A percentile compares a stretch with the other conserved stretches of the same genome.
phyloP scores from a whole-genome alignment of 2,113 vertebrate species.

The Trogon melanurus region DNA sequence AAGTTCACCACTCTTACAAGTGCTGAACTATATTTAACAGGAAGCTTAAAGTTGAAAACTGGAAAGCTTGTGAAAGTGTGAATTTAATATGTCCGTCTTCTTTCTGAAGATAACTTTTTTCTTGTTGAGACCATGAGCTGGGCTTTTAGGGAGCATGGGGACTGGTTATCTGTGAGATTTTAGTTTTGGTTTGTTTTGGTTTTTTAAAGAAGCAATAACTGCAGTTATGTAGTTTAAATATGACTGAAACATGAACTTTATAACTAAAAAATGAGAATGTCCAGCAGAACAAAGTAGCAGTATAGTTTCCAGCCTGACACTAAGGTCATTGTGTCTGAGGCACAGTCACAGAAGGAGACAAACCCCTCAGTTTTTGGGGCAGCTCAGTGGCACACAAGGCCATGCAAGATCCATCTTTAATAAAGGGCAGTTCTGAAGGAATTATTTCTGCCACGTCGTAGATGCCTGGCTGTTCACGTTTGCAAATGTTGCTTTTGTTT shows the following conservation, averaged over 20 bases:
- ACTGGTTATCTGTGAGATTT: neutral
- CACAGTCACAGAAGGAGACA: neutral
- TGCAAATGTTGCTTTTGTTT: neutral
- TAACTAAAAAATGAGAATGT: neutral
- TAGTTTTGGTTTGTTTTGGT: too few species aligned
- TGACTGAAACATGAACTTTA: neutral
- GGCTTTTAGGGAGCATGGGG: neutral
- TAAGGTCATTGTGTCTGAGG: neutral
- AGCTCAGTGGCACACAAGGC: neutral
- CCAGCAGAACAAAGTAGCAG: neutral
- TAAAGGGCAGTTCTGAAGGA: neutral
- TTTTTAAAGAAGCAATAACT: neutral
- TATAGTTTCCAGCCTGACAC: fast-evolving
- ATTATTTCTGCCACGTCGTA: neutral
- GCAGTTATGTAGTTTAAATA: neutral
- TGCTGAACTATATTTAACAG: neutral
- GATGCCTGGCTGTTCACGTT: neutral
- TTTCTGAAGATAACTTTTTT: neutral
- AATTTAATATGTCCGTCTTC: neutral
- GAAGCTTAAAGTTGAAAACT: neutral
- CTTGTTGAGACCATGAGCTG: neutral
- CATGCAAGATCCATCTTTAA: neutral
- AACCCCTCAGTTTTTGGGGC: neutral
- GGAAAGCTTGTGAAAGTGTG: neutral
- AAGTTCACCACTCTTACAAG: neutral